Percentiles rank a stretch among this genome's conserved stretches.
Evolutionary conservation across 1,140 invertebrate species (phyloP).

Genomic region (Pissodes strobi): DNA sequence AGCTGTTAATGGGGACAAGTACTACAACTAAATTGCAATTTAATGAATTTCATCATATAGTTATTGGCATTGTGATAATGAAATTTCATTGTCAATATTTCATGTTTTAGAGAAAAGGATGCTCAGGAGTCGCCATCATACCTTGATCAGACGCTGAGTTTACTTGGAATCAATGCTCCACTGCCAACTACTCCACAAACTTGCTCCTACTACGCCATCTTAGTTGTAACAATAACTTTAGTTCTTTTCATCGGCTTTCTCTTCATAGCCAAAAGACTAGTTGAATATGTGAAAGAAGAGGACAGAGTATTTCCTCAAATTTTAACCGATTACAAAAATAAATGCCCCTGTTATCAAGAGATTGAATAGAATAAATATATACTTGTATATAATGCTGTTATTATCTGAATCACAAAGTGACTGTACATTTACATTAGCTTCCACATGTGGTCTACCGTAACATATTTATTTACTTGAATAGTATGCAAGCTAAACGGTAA

Average conservation of each 20-base stretch:
- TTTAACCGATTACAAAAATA: background rate
- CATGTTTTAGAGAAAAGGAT: too few species aligned
- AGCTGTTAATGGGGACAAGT: too few species aligned
- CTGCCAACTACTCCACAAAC: background rate
- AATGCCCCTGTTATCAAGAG: slow-evolving; percentile 11
- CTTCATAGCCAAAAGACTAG: slow-evolving; percentile 7
- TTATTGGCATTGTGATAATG: too few species aligned
- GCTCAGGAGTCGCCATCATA: background rate
- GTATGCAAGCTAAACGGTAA: too few species aligned
- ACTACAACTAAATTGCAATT: too few species aligned
- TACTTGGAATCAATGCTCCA: background rate
- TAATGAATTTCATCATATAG: too few species aligned
- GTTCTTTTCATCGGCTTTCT: background rate
- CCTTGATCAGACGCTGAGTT: background rate
- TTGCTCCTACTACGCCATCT: slow-evolving; percentile 17
- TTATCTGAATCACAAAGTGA: too few species aligned
- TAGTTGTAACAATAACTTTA: slow-evolving; percentile 13
- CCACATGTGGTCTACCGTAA: too few species aligned
- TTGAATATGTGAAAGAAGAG: slow-evolving; percentile 24
- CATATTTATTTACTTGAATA: too few species aligned
- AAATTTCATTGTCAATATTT: too few species aligned
- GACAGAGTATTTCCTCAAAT: slow-evolving; percentile 8
- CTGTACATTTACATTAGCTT: too few species aligned
- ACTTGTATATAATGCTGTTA: too few species aligned
- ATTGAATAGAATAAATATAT: background rate